Evolutionary conservation across 1,140 invertebrate species (phyloP).

Genomic region (Lanistes nyassanus): DNA sequence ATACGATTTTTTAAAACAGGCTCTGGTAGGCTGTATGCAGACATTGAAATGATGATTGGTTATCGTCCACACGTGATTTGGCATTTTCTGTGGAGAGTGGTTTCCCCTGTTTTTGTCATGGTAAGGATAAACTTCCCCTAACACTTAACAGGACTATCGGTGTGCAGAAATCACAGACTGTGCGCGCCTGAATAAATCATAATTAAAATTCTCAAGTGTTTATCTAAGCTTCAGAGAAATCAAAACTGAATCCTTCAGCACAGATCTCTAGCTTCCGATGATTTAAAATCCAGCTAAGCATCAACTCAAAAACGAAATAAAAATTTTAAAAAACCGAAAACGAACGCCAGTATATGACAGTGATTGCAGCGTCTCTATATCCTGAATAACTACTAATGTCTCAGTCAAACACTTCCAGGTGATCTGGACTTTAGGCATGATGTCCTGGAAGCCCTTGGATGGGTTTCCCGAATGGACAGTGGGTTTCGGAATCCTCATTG

Average conservation of each 20-base stretch:
- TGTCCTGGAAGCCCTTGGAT: conserved; percentile 2
- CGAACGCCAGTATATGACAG: too few species aligned
- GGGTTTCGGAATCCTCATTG: neutral
- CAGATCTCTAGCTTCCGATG: too few species aligned
- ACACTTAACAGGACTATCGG: too few species aligned
- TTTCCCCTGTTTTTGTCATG: conserved; percentile 80
- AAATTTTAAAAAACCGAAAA: too few species aligned
- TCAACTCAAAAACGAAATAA: too few species aligned
- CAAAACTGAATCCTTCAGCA: too few species aligned
- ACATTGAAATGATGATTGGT: conserved; percentile 52
- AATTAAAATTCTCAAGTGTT: too few species aligned
- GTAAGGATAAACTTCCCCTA: too few species aligned
- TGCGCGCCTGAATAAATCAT: too few species aligned
- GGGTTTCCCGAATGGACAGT: conserved; percentile 10
- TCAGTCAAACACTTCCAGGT: neutral
- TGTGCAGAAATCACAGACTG: too few species aligned
- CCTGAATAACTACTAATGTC: neutral
- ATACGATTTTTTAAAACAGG: conserved; percentile 17
- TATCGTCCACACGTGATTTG: conserved; percentile 65
- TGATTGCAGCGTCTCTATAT: neutral
- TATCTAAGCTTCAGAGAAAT: too few species aligned
- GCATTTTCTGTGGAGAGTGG: conserved; percentile 81
- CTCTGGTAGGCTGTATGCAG: conserved; percentile 33
- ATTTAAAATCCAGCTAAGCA: too few species aligned
- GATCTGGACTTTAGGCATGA: conserved; percentile 8